Conservation (phyloP, 2,888 invertebrate genomes). For the Athetis lepigone region DNA sequence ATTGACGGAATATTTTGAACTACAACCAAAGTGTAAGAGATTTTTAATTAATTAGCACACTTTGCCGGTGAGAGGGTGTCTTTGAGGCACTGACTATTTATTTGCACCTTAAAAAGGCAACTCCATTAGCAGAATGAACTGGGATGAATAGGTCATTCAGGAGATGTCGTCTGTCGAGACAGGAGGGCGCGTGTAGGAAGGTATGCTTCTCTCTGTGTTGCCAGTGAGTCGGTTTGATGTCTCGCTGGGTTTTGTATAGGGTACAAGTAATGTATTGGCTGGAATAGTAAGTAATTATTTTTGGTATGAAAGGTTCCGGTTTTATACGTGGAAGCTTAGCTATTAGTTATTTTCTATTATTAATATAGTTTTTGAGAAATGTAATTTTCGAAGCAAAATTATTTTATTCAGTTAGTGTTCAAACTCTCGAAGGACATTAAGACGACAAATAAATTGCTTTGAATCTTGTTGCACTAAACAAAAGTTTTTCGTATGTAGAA, state of each 20-base stretch:
- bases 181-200: constrained; percentile 36
- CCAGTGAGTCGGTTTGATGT: constrained; percentile 40
- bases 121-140: constrained; percentile 88
- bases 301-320: constrained; percentile 6
- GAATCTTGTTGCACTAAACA: no score
- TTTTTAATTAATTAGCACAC: constrained; percentile 83
- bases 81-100: constrained; percentile 79
- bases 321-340: no score
- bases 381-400: no score
- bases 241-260: constrained; percentile 29
- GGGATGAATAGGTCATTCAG: constrained; percentile 85
- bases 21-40: constrained; percentile 35
- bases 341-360: not conserved
- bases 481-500: no score
- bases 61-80: constrained; percentile 66
- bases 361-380: no score
- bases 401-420: no score
- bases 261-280: constrained; percentile 32
- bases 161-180: constrained; percentile 69
- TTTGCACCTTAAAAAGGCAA: constrained; percentile 85
- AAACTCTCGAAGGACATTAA: no score
- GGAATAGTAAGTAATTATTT: constrained; percentile 6
- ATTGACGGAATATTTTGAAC: constrained; percentile 41
- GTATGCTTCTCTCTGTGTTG: constrained; percentile 24
- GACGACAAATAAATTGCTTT: not conserved